A percentile compares a stretch with the other conserved stretches of the same genome.
Conservation (phyloP, 2,113 vertebrate genomes). For the Propithecus coquereli region DNA sequence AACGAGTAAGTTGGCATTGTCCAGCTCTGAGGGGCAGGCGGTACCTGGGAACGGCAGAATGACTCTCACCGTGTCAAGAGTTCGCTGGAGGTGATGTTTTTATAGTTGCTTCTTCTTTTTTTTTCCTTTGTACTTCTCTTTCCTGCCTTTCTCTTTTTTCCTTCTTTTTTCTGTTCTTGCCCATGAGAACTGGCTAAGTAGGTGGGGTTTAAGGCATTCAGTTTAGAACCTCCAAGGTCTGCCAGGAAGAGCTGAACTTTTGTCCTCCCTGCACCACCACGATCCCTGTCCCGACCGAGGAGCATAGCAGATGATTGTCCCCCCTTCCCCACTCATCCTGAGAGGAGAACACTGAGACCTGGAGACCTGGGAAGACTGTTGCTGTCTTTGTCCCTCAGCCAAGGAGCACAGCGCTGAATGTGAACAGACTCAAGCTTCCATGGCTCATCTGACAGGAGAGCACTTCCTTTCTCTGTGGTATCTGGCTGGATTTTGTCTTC, state of each 20-base stretch:
- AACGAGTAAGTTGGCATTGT: conserved; percentile 47
- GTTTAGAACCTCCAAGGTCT: conserved; percentile 9
- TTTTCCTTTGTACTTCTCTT: background rate
- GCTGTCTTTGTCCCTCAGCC: conserved; percentile 52
- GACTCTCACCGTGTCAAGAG: conserved; percentile 68
- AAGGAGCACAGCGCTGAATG: conserved; percentile 49
- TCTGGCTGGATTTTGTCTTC: conserved; percentile 42
- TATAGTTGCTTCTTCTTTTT: background rate
- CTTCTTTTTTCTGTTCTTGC: conserved; percentile 39
- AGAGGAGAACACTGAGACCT: conserved; percentile 41
- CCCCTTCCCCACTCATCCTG: background rate
- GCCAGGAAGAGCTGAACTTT: conserved; percentile 70
- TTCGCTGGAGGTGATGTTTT: conserved; percentile 68
- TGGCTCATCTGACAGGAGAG: background rate
- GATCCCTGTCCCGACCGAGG: conserved; percentile 11
- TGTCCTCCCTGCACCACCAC: background rate
- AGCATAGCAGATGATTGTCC: conserved; percentile 56
- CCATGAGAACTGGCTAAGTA: conserved; percentile 55
- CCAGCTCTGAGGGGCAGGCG: conserved; percentile 62
- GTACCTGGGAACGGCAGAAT: conserved; percentile 42
- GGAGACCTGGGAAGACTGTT: conserved; percentile 51
- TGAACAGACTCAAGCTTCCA: conserved; percentile 65
- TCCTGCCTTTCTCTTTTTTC: background rate
- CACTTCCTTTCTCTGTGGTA: background rate
- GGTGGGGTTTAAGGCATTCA: background rate